phyloP scores from a whole-genome alignment of 2,888 invertebrate species.

The Entomobrya proxima region DNA sequence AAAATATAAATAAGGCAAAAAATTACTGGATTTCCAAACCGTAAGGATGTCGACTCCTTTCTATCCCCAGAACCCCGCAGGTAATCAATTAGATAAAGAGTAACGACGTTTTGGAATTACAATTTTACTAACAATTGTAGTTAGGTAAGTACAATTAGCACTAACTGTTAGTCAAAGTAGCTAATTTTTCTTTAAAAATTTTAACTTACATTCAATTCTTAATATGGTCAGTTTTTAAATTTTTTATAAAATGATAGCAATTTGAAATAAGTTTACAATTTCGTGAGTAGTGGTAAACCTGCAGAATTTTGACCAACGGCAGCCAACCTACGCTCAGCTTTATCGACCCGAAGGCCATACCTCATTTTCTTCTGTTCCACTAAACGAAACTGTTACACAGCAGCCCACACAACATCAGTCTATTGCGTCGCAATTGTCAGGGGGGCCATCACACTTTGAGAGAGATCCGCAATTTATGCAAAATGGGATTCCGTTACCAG shows the following conservation, averaged over 20 bases:
- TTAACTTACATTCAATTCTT: background rate
- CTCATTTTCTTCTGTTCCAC: slow-evolving; percentile 72
- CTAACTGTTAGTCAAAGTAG: too few relatives aligned
- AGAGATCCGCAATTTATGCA: slow-evolving; percentile 56
- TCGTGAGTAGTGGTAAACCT: slow-evolving; percentile 7
- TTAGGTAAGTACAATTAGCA: too few relatives aligned
- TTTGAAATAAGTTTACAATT: too few relatives aligned
- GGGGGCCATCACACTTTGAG: slow-evolving; percentile 73
- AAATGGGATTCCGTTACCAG: slow-evolving; percentile 74
- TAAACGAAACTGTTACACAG: slow-evolving; percentile 74
- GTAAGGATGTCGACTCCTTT: slow-evolving; percentile 73
- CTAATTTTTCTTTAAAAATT: too few relatives aligned
- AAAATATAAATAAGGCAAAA: too few relatives aligned
- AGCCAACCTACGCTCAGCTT: slow-evolving; percentile 72
- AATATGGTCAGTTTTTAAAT: too few relatives aligned
- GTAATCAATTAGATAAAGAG: too few relatives aligned
- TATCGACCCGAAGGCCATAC: slow-evolving; percentile 73
- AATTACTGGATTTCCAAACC: too few relatives aligned
- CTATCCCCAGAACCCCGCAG: slow-evolving; percentile 73
- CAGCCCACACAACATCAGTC: slow-evolving; percentile 74
- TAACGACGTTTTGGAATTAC: too few relatives aligned
- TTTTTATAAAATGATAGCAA: too few relatives aligned
- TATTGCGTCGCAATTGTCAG: slow-evolving; percentile 74
- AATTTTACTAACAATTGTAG: too few relatives aligned
- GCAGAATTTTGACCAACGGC: slow-evolving; percentile 74